These are phyloP conservation scores for Gymnobelideus leadbeateri DNA, from an alignment of 2,113 vertebrate genomes.

Conservation along the genomic window DNA sequence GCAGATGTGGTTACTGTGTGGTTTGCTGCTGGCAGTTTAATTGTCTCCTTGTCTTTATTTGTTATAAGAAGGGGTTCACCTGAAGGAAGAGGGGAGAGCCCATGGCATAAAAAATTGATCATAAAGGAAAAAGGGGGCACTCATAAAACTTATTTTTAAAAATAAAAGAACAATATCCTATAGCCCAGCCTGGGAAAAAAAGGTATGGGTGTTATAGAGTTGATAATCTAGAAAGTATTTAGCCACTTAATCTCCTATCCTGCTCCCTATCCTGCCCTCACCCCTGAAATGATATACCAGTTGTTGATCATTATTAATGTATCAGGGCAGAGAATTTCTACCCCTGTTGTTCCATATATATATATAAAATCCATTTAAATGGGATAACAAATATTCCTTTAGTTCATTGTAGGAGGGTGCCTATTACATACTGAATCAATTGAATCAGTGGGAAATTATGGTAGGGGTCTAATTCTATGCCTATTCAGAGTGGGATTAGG, in stretches of 20 bases:
- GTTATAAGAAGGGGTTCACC: neutral
- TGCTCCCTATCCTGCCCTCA: neutral
- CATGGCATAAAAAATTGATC: neutral
- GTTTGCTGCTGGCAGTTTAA: neutral
- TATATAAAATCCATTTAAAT: neutral
- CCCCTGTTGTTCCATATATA: neutral
- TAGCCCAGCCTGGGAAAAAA: neutral
- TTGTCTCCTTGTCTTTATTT: neutral
- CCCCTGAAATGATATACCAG: neutral
- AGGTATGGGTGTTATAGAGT: neutral
- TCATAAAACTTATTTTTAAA: neutral
- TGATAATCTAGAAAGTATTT: neutral
- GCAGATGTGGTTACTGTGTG: neutral
- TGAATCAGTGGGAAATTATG: neutral
- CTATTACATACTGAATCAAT: neutral
- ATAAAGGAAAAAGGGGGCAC: neutral
- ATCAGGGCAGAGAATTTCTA: neutral
- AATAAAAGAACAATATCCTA: neutral
- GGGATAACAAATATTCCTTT: neutral
- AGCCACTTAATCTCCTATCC: neutral
- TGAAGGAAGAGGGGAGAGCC: neutral
- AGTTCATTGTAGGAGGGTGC: neutral
- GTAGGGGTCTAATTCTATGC: neutral
- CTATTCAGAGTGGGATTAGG: neutral
- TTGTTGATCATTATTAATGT: neutral